A percentile compares a stretch with the other conserved stretches of the same genome.
Evolutionary conservation across 2,888 invertebrate genomes (phyloP).

Genomic region (Drosophila tripunctata): DNA sequence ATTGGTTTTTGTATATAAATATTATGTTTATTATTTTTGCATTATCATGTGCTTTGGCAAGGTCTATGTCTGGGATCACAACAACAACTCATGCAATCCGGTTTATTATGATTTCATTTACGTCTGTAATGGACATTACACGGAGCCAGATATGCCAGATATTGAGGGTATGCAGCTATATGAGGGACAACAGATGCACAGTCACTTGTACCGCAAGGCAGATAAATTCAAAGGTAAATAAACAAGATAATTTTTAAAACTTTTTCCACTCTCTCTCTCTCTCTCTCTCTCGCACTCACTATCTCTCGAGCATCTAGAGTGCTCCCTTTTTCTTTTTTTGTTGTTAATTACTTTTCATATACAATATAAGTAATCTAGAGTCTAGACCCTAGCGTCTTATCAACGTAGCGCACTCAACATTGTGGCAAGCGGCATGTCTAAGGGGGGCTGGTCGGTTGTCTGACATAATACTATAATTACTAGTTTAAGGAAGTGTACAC

Average conservation of each 20-base stretch:
- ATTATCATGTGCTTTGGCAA: conserved; percentile 32
- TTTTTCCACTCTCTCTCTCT: too few relatives aligned
- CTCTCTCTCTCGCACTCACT: too few relatives aligned
- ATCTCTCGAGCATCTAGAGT: conserved; percentile 7
- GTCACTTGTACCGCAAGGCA: conserved; percentile 93
- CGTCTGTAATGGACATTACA: conserved; percentile 95
- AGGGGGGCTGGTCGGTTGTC: conserved; percentile 11
- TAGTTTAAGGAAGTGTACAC: not conserved
- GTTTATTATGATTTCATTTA: conserved; percentile 91
- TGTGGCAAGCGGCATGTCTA: conserved; percentile 5
- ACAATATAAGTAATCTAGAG: too few relatives aligned
- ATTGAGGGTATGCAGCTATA: conserved; percentile 89
- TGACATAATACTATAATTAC: conserved; percentile 15
- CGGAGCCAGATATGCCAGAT: conserved; percentile 90
- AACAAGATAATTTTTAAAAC: too few relatives aligned
- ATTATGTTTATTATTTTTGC: conserved; percentile 4
- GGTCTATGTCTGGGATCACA: conserved; percentile 81
- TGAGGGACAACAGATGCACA: conserved; percentile 88
- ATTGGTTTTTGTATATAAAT: not conserved
- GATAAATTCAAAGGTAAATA: conserved; percentile 87
- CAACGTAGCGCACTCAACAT: conserved; percentile 5
- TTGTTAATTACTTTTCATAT: too few relatives aligned
- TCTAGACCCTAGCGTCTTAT: too few relatives aligned
- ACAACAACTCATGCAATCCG: conserved; percentile 82
- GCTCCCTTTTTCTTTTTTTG: conserved; percentile 1